Base-by-base conservation (phyloP, 2,888 invertebrate species). In the Melanotus villosus region DNA sequence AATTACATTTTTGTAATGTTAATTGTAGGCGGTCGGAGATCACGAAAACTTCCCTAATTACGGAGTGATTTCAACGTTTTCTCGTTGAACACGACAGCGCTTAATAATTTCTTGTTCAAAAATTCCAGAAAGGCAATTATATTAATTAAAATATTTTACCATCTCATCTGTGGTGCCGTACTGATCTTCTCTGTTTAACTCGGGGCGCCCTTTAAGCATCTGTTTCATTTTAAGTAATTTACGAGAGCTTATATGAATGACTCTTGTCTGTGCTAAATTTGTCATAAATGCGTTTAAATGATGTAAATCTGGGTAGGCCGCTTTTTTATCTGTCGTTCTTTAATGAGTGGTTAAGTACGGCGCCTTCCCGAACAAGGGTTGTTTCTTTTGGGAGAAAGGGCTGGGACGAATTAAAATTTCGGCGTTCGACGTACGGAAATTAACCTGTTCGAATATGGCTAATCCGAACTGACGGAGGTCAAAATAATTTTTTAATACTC, bases 211-310 rank as follows among this genome's bases (percentile, higher is more conserved):
- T n/a, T 23, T 32, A 21, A n/a, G 47, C 57, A 47, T 41, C 56
- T 50, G 47, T 56, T 65, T 63, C 65, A 45, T 65, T 66, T 65
- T 60, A 60, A 68, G 67, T 76, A 75, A 76, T 76, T 76, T 75
- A 73, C 73, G 69, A 69, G 70, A 65, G 65, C 56, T 65, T 67
- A 77, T 78, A 78, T 78, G 78, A 78, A 76, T 75, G 77, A 72
- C 63, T 73, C 71, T 75, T 78, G 77, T 78, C 78, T 77, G 76
- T 70, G 78, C 78, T 79, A 78, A 79, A 79, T 79, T 79, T 78
- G 77, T 78, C 79, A 78, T 79, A 76, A 78, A 78, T 74, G 71
- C 66, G 65, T 74, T 72, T 74, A 76, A 78, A 79, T 77, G 77
- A 75, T 72, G 74, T 73, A 73, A 72, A 73, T 72, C 75, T 59